Evolutionary conservation across 2,888 invertebrate species (phyloP), one percentile per base, ranked within the genome.

Genomic region (Ptilodon capucinus): DNA sequence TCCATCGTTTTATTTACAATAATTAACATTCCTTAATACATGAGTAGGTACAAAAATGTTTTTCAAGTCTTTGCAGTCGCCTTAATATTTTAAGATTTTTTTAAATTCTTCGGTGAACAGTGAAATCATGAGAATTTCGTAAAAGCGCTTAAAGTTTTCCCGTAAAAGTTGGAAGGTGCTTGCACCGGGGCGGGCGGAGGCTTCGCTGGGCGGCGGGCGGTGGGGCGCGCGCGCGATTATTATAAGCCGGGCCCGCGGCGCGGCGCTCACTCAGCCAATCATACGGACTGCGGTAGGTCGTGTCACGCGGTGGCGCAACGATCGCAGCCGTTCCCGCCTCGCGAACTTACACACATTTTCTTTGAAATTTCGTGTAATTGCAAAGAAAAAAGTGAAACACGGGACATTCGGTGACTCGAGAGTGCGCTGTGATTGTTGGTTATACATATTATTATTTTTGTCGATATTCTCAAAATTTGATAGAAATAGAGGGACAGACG

Each of bases 321-420:
- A 88, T 87, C 88, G 87, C 86, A 86, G 84, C 72, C 74, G 68
- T 72, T 74, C 79, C 79, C 81, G 79, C 74, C 71, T 71, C 74
- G 73, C 70, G 71, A 70, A 73, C 72, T 64, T 66, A 70, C 68
- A 76, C 81, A 80, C 82, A 79, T 88, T 89, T 89, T 89, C 90
- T 91, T 91, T 91, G 90, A 91, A 84, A 91, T 83, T 90, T 88
- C 84, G 83, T 65, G 81, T 57, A 86, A 84, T 83, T 91, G 89
- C 90, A 91, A 91, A 91, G 90, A 89, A 84, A 87, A 76, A 81
- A 86, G 88, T 85, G 86, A 81, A 74, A 64, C 74, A 82, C 81
- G 84, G 74, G 73, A 81, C 71, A 69, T 74, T 79, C 64, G 76
- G 87, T 88, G 87, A 83, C 79, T 74, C 68, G 67, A 77, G 68